Evolutionary conservation across 2,797 vertebrate genomes (phyloP).

Genomic region (Cossypha niveicapilla): DNA sequence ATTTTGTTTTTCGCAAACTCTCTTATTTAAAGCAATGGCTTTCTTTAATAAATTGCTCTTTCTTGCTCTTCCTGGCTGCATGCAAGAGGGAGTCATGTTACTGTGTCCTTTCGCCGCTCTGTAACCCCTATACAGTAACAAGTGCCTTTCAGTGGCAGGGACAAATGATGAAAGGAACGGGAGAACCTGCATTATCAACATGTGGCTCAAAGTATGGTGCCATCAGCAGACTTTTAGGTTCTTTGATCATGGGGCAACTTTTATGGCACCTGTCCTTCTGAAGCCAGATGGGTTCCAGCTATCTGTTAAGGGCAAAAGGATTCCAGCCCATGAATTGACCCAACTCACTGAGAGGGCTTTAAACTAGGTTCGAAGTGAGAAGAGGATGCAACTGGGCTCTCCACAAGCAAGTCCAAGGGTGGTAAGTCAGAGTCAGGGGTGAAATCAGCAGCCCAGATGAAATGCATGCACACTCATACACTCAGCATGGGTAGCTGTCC

Average conservation of each 20-base stretch:
- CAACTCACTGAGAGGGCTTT: not conserved
- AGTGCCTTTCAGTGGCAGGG: not conserved
- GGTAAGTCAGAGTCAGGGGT: not conserved
- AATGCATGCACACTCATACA: not conserved
- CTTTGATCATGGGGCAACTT: not conserved
- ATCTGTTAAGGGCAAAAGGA: not conserved
- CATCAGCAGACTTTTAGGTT: not conserved
- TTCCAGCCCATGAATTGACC: not conserved
- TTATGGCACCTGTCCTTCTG: not conserved
- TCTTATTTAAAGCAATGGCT: too few species aligned
- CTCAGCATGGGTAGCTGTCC: not conserved
- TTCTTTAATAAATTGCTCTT: too few species aligned
- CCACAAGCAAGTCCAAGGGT: not conserved
- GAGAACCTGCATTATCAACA: not conserved
- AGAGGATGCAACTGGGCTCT: not conserved
- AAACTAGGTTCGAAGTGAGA: not conserved
- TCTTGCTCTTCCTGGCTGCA: too few species aligned
- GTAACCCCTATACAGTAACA: too few species aligned
- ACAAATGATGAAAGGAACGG: not conserved
- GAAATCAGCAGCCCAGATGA: not conserved
- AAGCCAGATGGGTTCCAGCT: not conserved
- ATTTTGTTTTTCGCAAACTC: too few species aligned
- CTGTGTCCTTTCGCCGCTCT: too few species aligned
- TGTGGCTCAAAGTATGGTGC: not conserved
- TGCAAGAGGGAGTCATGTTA: too few species aligned